Evolutionary conservation across 2,797 vertebrate genomes (phyloP).

Genomic region (Molossus alvarezi): DNA sequence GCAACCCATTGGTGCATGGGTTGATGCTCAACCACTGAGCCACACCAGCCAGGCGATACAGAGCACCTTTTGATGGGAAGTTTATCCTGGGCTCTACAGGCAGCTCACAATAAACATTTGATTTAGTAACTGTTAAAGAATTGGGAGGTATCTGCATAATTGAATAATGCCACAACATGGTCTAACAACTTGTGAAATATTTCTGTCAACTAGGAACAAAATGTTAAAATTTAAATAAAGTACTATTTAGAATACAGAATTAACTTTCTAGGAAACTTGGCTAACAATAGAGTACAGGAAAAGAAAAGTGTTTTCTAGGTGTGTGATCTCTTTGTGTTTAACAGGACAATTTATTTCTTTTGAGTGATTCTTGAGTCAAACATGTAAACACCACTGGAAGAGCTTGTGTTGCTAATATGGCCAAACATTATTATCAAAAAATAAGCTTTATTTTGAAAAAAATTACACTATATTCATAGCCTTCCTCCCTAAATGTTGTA

Average conservation of each 20-base stretch:
- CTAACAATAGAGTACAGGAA: neutral
- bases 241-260: neutral
- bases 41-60: neutral
- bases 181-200: neutral
- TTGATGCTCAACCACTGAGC: too few species aligned
- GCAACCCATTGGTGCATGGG: too few species aligned
- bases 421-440: neutral
- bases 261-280: neutral
- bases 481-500: neutral
- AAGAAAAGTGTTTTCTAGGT: neutral
- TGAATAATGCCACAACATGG: neutral
- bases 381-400: neutral
- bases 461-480: neutral
- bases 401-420: neutral
- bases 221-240: constrained; percentile 19
- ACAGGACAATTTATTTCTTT: neutral
- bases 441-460: neutral
- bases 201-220: constrained; percentile 25
- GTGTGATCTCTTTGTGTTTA: neutral
- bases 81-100: neutral
- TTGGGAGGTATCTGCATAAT: neutral
- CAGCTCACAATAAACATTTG: neutral
- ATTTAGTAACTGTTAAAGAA: constrained; percentile 27
- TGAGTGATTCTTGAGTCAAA: neutral
- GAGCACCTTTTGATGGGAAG: neutral